phyloP scores from a whole-genome alignment of 2,113 vertebrate genomes.

The Muscicapa adusta region DNA sequence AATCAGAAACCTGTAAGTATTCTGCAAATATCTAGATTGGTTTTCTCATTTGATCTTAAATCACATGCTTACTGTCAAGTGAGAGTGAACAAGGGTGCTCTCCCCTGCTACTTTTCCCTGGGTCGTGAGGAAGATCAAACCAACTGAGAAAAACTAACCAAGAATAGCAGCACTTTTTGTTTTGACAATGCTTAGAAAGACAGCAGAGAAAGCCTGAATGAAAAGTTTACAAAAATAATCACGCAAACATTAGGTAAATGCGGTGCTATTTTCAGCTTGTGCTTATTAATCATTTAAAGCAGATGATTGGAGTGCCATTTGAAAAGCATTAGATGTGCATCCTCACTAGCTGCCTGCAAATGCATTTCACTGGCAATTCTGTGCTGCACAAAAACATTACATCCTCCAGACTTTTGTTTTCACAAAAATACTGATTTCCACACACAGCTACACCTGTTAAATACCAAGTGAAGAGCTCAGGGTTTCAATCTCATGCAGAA shows the following conservation, averaged over 20 bases:
- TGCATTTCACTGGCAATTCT: neutral
- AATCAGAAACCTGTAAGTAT: neutral
- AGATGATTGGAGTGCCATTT: conserved; percentile 10
- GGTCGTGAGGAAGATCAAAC: neutral
- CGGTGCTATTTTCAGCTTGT: conserved; percentile 41
- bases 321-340: conserved; percentile 14
- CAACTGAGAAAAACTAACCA: neutral
- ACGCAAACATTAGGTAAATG: conserved; percentile 44
- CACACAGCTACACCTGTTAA: neutral
- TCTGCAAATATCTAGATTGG: neutral
- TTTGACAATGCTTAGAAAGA: conserved; percentile 34
- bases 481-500: neutral
- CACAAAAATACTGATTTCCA: neutral
- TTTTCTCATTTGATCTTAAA: neutral
- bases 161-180: neutral
- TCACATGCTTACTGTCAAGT: neutral
- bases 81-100: neutral
- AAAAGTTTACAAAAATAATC: conserved; percentile 41
- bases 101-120: neutral
- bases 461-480: neutral
- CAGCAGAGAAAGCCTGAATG: conserved; percentile 19
- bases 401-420: neutral
- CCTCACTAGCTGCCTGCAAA: neutral
- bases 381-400: neutral
- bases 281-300: conserved; percentile 63